Base-by-base conservation (phyloP, 1,140 invertebrate genomes). In the Platyura marginata region DNA sequence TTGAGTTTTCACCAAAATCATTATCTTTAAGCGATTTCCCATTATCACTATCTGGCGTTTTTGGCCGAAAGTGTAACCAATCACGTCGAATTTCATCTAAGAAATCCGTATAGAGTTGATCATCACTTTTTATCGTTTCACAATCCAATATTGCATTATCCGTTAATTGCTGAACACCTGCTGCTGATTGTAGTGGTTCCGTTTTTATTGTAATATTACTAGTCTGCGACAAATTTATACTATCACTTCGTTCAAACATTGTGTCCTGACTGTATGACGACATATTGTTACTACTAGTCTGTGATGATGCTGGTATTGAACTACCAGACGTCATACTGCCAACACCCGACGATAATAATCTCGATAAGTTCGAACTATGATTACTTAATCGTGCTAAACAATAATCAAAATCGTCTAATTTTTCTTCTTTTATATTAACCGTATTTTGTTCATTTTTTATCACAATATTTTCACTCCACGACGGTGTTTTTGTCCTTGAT, bases 1-100 rank as follows among this genome's bases (percentile, higher is more conserved):
- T 56, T 21, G 53, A 56, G 21, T 54, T 51, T 8, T 62, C 62
- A 29, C 53, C 49, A 10, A 25, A 18, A 49, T 64, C 51, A 16
- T 54, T 51, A n/a, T 65, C 47, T 6, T 61, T 57, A 43, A 61
- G 59, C 39, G 51, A 51, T 16, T 57, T 54, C 3, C 63, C 62
- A n/a, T 57, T 45, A 11, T 56, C 51, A 9, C 50, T 49, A 36
- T 52, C 51, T 38, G 73, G 73, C 38, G 77, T 79, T 65, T 81
- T 81, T 44, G 79, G 79, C 51, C 76, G 72, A 60, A 81, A 82
- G 57, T 82, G 80, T 59, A 81, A 66, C 76, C 77, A 58, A 46
- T 62, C 57, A 6, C 53, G 51, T 0, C 55, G 46, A 40, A 61
- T 59, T 48, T 61, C 57, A 32, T 51, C 50, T 21, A 62, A 44